Base-by-base conservation (phyloP, 2,797 vertebrate species). In the Hyperoplus immaculatus region DNA sequence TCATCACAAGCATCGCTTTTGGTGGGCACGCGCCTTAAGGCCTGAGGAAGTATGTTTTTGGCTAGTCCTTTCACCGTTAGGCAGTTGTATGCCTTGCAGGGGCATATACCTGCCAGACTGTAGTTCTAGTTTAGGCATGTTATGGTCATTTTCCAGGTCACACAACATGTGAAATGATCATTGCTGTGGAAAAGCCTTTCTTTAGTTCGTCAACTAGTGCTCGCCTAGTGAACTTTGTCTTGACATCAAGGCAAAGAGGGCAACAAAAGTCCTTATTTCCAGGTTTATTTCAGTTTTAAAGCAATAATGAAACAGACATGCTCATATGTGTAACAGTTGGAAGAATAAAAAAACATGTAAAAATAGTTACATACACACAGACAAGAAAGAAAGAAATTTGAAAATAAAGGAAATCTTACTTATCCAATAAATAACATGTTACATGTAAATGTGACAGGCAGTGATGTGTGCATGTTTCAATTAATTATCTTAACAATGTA, bases 201-300 rank as follows among this genome's bases (percentile, higher is more conserved):
- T 29, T 29, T 29, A 29, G 29, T 29, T n/a, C 10, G 5, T 49
- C 7, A 11, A 36, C 12, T 6, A 6, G 11, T 2, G 12, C 21
- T 10, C 57, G 29, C 29, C 29, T 29, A 29, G 3, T 29, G 29
- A 29, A 29, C 29, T 29, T 29, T 29, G 29, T 29, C 8, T n/a
- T 69, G 15, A 56, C 38, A 36, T 4, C 14, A 43, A 41, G 59
- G 36, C 4, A 55, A 46, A 60, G 14, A 13, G 21, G 1, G 73
- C 11, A n/a, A 29, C 29, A 29, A 29, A 29, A 29, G 29, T 29
- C 29, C 29, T 54, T 53, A 70, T 43, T 72, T 80, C 29, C 46
- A 57, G 41, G n/a, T 92, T 91, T 90, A 91, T 90, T 86, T 80
- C 66, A 78, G 77, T 61, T 78, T 42, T 72, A 58, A 88, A 88